Evolutionary conservation across 2,113 vertebrate species (phyloP).

Genomic region (Python bivittatus): DNA sequence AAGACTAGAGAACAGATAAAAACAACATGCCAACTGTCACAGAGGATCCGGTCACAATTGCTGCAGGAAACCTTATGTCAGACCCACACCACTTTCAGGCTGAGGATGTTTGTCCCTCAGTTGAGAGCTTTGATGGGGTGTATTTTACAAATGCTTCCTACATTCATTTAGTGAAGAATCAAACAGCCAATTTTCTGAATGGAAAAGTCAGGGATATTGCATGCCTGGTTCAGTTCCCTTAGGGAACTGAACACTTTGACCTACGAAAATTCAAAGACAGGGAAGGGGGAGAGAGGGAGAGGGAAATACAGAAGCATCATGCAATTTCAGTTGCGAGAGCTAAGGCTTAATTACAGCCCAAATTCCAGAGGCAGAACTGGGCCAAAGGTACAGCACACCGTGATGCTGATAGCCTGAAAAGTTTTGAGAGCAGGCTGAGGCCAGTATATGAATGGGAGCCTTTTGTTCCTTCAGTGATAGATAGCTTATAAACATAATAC

Average conservation of each 20-base stretch:
- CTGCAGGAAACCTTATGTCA: constrained; percentile 63
- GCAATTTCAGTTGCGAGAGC: not conserved
- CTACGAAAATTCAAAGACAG: too few species aligned
- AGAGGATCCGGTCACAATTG: constrained; percentile 59
- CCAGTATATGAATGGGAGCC: not conserved
- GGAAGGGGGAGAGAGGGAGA: too few species aligned
- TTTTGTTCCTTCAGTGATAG: not conserved
- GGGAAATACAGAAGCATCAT: not conserved
- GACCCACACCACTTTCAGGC: constrained; percentile 4
- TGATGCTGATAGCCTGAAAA: not conserved
- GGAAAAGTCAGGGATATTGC: not conserved
- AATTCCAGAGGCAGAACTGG: not conserved
- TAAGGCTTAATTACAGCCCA: not conserved
- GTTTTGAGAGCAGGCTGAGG: not conserved
- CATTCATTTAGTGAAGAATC: not conserved
- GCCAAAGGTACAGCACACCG: not conserved
- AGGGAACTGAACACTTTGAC: not conserved
- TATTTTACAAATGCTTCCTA: not conserved
- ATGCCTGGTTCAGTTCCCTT: not conserved
- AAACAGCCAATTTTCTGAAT: not conserved
- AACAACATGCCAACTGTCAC: constrained; percentile 65
- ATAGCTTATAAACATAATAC: not conserved
- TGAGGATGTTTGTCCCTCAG: fast-evolving
- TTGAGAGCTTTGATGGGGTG: not conserved
- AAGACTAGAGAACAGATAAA: constrained; percentile 79